A percentile compares a stretch with the other conserved stretches of the same genome.
Evolutionary conservation across 2,888 invertebrate species (phyloP).

Genomic region (Erebia aethiops): DNA sequence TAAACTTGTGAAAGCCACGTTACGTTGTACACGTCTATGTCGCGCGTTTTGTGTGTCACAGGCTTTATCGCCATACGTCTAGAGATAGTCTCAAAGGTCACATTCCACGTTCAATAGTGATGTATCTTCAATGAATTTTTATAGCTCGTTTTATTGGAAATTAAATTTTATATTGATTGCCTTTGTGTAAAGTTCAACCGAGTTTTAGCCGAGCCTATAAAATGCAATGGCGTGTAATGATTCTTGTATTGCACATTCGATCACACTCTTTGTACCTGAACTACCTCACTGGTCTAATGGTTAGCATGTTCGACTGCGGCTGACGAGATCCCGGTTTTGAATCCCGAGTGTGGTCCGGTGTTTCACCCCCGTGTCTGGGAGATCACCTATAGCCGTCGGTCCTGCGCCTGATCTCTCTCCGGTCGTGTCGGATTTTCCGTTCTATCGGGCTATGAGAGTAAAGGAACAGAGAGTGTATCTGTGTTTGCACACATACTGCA

Average conservation of each 20-base stretch:
- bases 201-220: background rate
- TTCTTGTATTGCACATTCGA: background rate
- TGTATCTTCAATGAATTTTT: slow-evolving; percentile 32
- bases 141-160: slow-evolving; percentile 13
- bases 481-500: too few species aligned
- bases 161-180: slow-evolving; percentile 25
- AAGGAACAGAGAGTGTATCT: too few species aligned
- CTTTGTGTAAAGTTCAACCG: background rate
- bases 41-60: background rate
- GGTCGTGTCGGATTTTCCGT: too few species aligned
- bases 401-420: too few species aligned
- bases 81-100: slow-evolving; percentile 29
- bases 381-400: too few species aligned
- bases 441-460: too few species aligned
- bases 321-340: too few species aligned
- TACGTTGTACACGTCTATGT: background rate
- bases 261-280: too few species aligned
- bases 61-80: background rate
- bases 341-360: too few species aligned
- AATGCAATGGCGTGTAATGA: background rate
- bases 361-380: too few species aligned
- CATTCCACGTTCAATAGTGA: slow-evolving; percentile 28
- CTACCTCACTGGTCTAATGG: too few species aligned
- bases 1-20: background rate
- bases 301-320: too few species aligned